A percentile compares a stretch with the other conserved stretches of the same genome.
phyloP scores from a whole-genome alignment of 2,113 vertebrate species.

The Nannobrachium achirus region DNA sequence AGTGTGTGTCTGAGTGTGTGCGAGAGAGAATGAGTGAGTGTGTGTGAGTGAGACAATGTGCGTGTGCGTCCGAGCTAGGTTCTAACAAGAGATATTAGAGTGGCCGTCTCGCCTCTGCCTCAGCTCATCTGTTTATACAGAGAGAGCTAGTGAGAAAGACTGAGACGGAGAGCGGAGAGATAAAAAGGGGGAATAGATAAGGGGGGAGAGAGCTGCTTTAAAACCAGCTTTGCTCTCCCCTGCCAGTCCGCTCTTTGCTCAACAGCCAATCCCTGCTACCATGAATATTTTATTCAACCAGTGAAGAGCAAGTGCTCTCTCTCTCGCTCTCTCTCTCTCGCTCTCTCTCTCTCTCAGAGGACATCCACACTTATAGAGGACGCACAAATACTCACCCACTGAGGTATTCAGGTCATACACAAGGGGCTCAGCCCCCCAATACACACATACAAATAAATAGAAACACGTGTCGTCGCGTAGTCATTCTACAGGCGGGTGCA shows the following conservation, averaged over 20 bases:
- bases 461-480: constrained; percentile 38
- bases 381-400: constrained; percentile 61
- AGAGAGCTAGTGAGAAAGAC: constrained; percentile 19
- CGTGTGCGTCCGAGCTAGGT: constrained; percentile 18
- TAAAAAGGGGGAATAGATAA: not conserved
- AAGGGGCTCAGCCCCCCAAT: constrained; percentile 43
- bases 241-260: constrained; percentile 66
- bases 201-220: constrained; percentile 34
- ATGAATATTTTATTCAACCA: constrained; percentile 75
- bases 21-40: not conserved
- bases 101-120: constrained; percentile 36
- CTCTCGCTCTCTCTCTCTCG: constrained; percentile 12
- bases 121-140: constrained; percentile 18
- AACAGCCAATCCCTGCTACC: constrained; percentile 71
- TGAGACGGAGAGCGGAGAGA: constrained; percentile 21
- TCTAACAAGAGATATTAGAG: constrained; percentile 40
- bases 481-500: constrained; percentile 38
- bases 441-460: constrained; percentile 51
- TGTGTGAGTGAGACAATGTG: constrained; percentile 1
- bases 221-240: constrained; percentile 60
- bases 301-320: constrained; percentile 68
- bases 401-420: constrained; percentile 74
- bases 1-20: not conserved
- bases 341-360: constrained; percentile 18
- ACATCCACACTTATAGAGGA: constrained; percentile 58